Evolutionary conservation across 2,113 vertebrate genomes (phyloP), one percentile per base, ranked within the genome.

Genomic region (Haplochromis vanheusdeni): DNA sequence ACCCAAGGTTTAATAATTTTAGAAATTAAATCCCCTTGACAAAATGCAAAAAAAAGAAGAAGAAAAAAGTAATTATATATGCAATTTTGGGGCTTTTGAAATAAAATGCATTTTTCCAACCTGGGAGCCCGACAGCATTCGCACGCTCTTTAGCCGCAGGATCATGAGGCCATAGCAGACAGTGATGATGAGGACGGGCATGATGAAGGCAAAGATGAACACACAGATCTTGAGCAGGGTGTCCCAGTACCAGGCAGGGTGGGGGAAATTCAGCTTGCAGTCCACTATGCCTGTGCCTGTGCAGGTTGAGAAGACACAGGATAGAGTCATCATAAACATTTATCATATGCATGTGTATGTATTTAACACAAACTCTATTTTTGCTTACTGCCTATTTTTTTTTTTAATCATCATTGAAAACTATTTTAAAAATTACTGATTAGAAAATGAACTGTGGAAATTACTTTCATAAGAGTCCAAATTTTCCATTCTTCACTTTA

Each of bases 91-190:
- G 14, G 7, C 55, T 79, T 6, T 14, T 60, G 13, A 33, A 19
- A 51, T 12, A 68, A 52, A 68, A 55, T 1, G 6, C 3, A 19
- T 62, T 58, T 54, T 84, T 35, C 47, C 77, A 1, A 96, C 95
- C 94, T 99, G 99, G 87, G 99, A 99, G 83, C 99, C 99, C 0
- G 99, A 99, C 28, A 99, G 97, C 98, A 99, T 98, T 31, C 99
- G 98, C 4, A 99, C 98, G 0, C 98, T 99, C 96, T 98, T 99
- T 79, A 99, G 97, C 9, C 99, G 97, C 56, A 99, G 95, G 94
- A 99, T 99, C 99, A 99, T 99, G 91, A 99, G 96, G 5, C 99
- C 98, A 0, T 99, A 99, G 85, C 99, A 99, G 84, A 99, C 97
- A 0, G 98, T 99, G 86, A 99, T 99, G 93, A 99, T 98, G 92